phyloP scores from a whole-genome alignment of 2,888 invertebrate species.

The Adelphocoris suturalis region DNA sequence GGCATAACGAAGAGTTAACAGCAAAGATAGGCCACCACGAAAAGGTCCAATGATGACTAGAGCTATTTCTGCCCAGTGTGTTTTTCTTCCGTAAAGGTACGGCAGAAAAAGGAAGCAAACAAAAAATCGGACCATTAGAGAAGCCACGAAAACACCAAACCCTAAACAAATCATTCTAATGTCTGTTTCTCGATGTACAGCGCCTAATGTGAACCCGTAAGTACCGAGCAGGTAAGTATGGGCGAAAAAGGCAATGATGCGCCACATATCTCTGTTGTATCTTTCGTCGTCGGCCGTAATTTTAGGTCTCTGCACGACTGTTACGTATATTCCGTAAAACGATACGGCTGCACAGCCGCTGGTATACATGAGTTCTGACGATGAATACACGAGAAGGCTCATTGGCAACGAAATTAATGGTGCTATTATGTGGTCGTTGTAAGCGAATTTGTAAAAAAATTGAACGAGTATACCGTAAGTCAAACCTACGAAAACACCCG shows the following conservation, averaged over 20 bases:
- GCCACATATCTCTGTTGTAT: slow-evolving; percentile 2
- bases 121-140: slow-evolving; percentile 37
- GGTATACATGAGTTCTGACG: slow-evolving; percentile 21
- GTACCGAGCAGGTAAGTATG: not conserved
- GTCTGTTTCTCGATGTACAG: not conserved
- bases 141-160: slow-evolving; percentile 19
- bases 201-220: slow-evolving; percentile 51
- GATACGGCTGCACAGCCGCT: slow-evolving; percentile 52
- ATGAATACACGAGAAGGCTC: slow-evolving; percentile 3
- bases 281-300: not conserved
- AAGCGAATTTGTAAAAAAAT: slow-evolving; percentile 38
- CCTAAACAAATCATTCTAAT: slow-evolving; percentile 43
- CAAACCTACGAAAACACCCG: slow-evolving; percentile 27
- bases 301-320: slow-evolving; percentile 38
- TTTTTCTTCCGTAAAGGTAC: slow-evolving; percentile 1
- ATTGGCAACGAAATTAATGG: slow-evolving; percentile 14
- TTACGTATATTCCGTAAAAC: not conserved
- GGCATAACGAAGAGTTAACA: slow-evolving; percentile 40
- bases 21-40: slow-evolving; percentile 31
- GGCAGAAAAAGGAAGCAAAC: slow-evolving; percentile 41
- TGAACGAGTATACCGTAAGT: slow-evolving; percentile 26
- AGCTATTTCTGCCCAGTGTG: slow-evolving; percentile 59
- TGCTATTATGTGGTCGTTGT: not conserved
- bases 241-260: not conserved
- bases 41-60: slow-evolving; percentile 55